phyloP scores from a whole-genome alignment of 2,113 vertebrate genomes.

The Crotophaga sulcirostris region DNA sequence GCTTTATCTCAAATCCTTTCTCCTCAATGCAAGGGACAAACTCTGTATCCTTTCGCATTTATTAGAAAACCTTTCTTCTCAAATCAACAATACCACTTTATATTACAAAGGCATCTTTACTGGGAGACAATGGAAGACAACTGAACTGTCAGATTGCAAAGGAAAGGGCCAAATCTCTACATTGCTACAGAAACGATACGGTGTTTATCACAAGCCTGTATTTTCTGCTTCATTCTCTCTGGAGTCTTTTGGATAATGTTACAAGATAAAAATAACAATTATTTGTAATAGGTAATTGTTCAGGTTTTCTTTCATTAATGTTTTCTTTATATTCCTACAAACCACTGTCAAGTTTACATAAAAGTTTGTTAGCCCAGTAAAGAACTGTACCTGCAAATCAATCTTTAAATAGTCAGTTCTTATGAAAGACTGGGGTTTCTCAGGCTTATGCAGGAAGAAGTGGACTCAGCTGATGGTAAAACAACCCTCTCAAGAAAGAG shows the following conservation, averaged over 20 bases:
- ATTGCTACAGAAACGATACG: not conserved
- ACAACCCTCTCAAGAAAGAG: not conserved
- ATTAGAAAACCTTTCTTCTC: not conserved
- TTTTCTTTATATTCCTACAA: not conserved
- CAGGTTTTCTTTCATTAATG: not conserved
- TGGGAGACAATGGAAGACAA: not conserved
- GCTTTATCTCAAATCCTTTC: constrained; percentile 1
- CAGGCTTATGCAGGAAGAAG: not conserved
- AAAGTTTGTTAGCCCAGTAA: not conserved
- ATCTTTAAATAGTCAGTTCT: not conserved
- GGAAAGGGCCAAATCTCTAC: constrained; percentile 1
- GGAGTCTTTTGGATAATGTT: not conserved
- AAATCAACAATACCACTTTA: not conserved
- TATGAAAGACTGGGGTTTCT: not conserved
- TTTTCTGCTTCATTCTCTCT: not conserved
- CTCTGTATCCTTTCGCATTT: not conserved
- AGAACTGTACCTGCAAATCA: not conserved
- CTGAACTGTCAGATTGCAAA: not conserved
- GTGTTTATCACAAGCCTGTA: not conserved
- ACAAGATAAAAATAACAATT: not conserved
- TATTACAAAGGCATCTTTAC: not conserved
- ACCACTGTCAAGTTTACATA: not conserved
- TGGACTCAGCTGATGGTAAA: not conserved
- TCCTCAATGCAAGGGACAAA: not conserved
- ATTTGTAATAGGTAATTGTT: not conserved